Conservation (phyloP, 1,140 invertebrate genomes). For the Meloidogyne chitwoodi region DNA sequence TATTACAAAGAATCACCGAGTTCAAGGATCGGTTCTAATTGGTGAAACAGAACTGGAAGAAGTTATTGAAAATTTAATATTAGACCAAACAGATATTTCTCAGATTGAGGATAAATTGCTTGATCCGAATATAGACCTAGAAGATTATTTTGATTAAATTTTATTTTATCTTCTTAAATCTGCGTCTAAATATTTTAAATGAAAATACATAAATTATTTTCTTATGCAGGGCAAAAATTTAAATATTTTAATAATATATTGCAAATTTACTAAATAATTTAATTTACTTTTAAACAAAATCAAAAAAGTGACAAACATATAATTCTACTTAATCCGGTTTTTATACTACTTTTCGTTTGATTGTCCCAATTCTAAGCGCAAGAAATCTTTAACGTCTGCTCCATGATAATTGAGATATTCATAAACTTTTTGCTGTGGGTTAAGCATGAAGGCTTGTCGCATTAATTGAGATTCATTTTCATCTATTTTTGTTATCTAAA, state of each 20-base stretch:
- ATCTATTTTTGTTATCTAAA: slow-evolving; percentile 44
- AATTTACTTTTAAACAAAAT: background rate
- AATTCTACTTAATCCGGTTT: too few relatives aligned
- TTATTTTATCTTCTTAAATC: background rate
- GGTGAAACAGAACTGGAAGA: slow-evolving; percentile 92
- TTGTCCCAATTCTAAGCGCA: slow-evolving; percentile 46
- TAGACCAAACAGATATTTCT: slow-evolving; percentile 31
- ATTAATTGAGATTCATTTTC: slow-evolving; percentile 53
- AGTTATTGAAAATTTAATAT: slow-evolving; percentile 29
- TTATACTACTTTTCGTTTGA: too few relatives aligned
- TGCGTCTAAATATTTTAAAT: too few relatives aligned
- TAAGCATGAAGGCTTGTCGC: slow-evolving; percentile 55
- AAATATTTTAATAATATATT: too few relatives aligned
- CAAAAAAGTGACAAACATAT: background rate
- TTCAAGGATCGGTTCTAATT: slow-evolving; percentile 88
- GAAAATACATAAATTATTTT: too few relatives aligned
- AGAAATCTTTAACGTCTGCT: slow-evolving; percentile 48
- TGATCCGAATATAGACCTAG: slow-evolving; percentile 28
- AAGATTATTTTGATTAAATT: slow-evolving; percentile 37
- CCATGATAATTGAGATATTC: slow-evolving; percentile 51
- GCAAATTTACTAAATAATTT: too few relatives aligned
- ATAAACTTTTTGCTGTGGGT: slow-evolving; percentile 50
- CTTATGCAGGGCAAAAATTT: too few relatives aligned
- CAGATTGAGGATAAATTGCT: slow-evolving; percentile 33
- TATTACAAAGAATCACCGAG: slow-evolving; percentile 75